Percentiles rank a stretch among this genome's conserved stretches.
These are phyloP conservation scores for Psittacara wagleri DNA, from an alignment of 2,113 vertebrate genomes.

Conservation along the genomic window DNA sequence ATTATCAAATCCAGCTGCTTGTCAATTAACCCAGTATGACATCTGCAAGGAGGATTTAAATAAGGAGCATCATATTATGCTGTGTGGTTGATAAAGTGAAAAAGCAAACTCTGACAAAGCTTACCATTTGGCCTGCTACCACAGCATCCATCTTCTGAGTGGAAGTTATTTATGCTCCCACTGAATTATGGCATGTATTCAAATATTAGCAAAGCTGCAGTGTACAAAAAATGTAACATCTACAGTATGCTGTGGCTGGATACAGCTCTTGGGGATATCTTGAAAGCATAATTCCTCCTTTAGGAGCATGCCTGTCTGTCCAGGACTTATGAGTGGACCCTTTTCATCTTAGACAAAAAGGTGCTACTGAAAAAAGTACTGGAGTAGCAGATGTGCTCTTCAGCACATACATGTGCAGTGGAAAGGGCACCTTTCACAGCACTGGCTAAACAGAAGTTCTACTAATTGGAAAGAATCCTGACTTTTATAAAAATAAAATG, in stretches of 20 bases:
- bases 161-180: not conserved
- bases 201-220: conserved; percentile 15
- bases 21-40: conserved; percentile 70
- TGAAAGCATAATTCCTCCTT: conserved; percentile 18
- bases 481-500: not conserved
- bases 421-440: not conserved
- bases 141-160: conserved; percentile 21
- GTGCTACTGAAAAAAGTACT: not conserved
- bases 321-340: not conserved
- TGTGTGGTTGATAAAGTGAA: conserved; percentile 63
- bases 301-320: not conserved
- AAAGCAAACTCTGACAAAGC: conserved; percentile 55
- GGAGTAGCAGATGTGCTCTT: not conserved
- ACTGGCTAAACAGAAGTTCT: not conserved
- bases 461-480: not conserved
- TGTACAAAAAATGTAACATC: conserved; percentile 16
- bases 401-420: not conserved
- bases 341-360: not conserved
- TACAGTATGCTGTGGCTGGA: not conserved
- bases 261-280: not conserved
- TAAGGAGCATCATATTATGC: conserved; percentile 62
- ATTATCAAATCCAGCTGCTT: conserved; percentile 70
- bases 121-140: conserved; percentile 50
- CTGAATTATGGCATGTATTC: conserved; percentile 32
- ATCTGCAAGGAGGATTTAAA: conserved; percentile 71